Evolutionary conservation across 1,140 invertebrate genomes (phyloP).

Genomic region (Notospermus geniculatus): DNA sequence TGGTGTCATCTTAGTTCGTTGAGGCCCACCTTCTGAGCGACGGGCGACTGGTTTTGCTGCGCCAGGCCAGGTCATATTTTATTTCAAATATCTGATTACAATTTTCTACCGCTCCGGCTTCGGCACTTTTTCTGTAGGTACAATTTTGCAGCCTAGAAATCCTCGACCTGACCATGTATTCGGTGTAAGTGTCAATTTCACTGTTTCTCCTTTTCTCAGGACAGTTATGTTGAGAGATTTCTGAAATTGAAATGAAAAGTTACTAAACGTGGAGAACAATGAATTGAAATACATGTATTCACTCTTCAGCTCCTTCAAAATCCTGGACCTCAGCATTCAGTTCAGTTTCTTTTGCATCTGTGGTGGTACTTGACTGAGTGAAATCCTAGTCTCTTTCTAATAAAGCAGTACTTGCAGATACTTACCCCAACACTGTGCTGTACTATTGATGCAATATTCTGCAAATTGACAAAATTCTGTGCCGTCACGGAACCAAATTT

Average conservation of each 20-base stretch:
- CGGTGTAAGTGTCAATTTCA: conserved; percentile 33
- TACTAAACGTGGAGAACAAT: background rate
- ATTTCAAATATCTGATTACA: too few relatives aligned
- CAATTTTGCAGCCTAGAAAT: conserved; percentile 34
- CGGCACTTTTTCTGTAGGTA: too few relatives aligned
- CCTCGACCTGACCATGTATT: conserved; percentile 42
- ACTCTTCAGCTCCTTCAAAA: too few relatives aligned
- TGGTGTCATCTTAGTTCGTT: too few relatives aligned
- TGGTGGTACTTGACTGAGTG: too few relatives aligned
- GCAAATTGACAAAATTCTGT: conserved; percentile 70
- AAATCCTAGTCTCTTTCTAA: too few relatives aligned
- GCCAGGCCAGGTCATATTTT: too few relatives aligned
- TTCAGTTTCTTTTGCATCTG: background rate
- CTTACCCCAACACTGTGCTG: conserved; percentile 68
- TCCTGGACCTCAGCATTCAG: too few relatives aligned
- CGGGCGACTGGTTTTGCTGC: too few relatives aligned
- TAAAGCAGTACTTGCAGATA: conserved; percentile 11
- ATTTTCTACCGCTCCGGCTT: too few relatives aligned
- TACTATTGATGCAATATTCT: conserved; percentile 68
- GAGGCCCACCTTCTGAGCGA: too few relatives aligned
- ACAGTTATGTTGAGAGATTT: conserved; percentile 32
- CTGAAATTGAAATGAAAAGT: conserved; percentile 27
- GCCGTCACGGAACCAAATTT: conserved; percentile 80
- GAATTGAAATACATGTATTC: conserved; percentile 2
- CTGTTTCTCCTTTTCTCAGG: conserved; percentile 28